phyloP scores from a whole-genome alignment of 2,797 vertebrate genomes.

The Notolabrus celidotus region DNA sequence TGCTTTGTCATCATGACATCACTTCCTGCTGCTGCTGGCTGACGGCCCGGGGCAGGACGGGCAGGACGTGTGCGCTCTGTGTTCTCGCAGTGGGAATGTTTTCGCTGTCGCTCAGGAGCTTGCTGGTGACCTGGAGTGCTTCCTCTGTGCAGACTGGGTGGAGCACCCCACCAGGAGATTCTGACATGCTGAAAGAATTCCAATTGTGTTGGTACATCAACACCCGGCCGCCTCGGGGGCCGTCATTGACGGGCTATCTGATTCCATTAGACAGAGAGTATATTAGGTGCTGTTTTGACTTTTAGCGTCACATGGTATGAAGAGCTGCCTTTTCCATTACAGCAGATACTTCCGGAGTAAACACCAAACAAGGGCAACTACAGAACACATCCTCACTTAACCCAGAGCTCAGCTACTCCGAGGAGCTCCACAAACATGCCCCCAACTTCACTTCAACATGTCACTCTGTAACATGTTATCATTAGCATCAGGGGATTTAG shows the following conservation, averaged over 20 bases:
- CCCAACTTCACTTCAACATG: not conserved
- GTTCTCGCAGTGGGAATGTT: conserved; percentile 27
- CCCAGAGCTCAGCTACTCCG: not conserved
- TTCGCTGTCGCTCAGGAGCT: conserved; percentile 33
- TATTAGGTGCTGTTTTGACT: not conserved
- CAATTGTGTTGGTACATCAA: conserved; percentile 19
- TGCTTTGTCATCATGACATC: conserved; percentile 51
- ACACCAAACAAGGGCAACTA: not conserved
- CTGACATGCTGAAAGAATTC: conserved; percentile 37
- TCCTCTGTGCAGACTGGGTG: conserved; percentile 22
- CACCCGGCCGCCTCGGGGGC: conserved; percentile 17
- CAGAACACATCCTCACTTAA: not conserved
- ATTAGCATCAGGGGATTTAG: too few species aligned
- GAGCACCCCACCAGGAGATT: conserved; percentile 16
- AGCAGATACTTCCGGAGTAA: not conserved
- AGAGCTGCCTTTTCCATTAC: not conserved
- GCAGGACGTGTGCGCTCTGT: conserved; percentile 32
- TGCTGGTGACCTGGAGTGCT: conserved; percentile 11
- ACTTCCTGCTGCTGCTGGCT: conserved; percentile 64
- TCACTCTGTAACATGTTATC: not conserved
- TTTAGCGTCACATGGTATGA: not conserved
- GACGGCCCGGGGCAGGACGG: not conserved
- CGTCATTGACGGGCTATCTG: not conserved
- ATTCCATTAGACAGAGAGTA: not conserved
- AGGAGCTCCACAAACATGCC: not conserved